A percentile compares a stretch with the other conserved stretches of the same genome.
These are phyloP conservation scores for Tolypeutes matacus DNA, from an alignment of 2,797 vertebrate species.

Conservation along the genomic window DNA sequence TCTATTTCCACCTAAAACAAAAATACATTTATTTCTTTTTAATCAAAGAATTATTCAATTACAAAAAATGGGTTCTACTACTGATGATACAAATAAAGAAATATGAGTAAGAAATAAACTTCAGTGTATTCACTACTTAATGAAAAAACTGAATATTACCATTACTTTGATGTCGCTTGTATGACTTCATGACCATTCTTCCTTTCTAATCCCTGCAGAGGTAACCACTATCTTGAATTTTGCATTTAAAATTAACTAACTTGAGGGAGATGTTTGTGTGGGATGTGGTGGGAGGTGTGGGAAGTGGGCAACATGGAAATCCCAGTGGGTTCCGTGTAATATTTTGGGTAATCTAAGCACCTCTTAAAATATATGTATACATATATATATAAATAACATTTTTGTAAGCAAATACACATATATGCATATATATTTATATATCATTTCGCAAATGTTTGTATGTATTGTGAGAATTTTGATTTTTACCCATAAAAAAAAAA, in stretches of 20 bases:
- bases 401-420: too few relatives aligned
- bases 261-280: too few relatives aligned
- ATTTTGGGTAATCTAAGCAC: too few relatives aligned
- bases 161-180: neutral
- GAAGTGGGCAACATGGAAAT: too few relatives aligned
- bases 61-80: neutral
- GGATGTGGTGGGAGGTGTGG: too few relatives aligned
- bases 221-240: neutral
- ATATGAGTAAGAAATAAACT: neutral
- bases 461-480: too few relatives aligned
- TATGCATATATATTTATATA: too few relatives aligned
- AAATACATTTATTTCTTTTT: neutral
- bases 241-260: neutral
- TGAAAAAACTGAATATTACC: neutral
- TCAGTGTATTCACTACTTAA: neutral
- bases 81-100: neutral
- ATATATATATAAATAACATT: too few relatives aligned
- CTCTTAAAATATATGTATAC: too few relatives aligned
- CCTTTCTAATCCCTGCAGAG: neutral
- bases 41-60: neutral
- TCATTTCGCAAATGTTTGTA: too few relatives aligned
- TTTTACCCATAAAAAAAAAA: too few relatives aligned
- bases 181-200: neutral
- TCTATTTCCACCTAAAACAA: neutral
- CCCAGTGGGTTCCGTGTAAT: too few relatives aligned